Evolutionary conservation across 64 coral and sea anemone genomes (phyloP), one percentile per base, ranked within the genome.

Genomic region (Dendronephthya gigantea): DNA sequence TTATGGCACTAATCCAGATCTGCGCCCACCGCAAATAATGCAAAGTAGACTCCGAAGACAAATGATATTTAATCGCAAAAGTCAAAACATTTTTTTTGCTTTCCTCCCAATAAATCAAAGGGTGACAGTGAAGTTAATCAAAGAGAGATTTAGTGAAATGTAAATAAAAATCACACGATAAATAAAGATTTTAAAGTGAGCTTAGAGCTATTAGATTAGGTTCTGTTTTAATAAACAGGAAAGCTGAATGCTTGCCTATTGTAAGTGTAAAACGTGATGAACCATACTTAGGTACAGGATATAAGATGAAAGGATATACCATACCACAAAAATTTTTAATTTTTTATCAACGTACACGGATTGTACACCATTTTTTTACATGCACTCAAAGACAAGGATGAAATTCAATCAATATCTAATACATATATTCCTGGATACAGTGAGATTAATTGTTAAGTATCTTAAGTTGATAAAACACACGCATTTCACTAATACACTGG

Each of bases 1-100:
- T 62, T 62, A 62, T 62, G 55, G 55, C 55, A 62, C 25, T 62
- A 62, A 62, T 62, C 55, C 55, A 62, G 55, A 62, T 62, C 55
- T 62, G 25, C 55, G 25, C 17, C 8, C 25, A 62, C 55, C 55
- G 55, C 55, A 62, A 62, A n/a, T 62, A 23, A 62, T 62, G 8
- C 55, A 62, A 62, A 62, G 19, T 62, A 19, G 25, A 62, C 4
- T 17, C 7, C 16, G 19, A 19, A 62, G 55, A 62, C 55, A n/a
- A 62, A 23, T 62, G 17, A 27, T n/a, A 62, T 62, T 62, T 62
- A 15, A 62, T 62, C 25, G 55, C 19, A 23, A 62, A 2, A n/a
- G 19, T 62, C 19, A 7, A 62, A 19, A 62, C 19, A n/a, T 15
- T 62, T 7, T n/a, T n/a, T 2, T 62, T 62, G 55, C 25, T 62